phyloP scores from a whole-genome alignment of 2,888 invertebrate genomes.

The Drosophila setosimentum region DNA sequence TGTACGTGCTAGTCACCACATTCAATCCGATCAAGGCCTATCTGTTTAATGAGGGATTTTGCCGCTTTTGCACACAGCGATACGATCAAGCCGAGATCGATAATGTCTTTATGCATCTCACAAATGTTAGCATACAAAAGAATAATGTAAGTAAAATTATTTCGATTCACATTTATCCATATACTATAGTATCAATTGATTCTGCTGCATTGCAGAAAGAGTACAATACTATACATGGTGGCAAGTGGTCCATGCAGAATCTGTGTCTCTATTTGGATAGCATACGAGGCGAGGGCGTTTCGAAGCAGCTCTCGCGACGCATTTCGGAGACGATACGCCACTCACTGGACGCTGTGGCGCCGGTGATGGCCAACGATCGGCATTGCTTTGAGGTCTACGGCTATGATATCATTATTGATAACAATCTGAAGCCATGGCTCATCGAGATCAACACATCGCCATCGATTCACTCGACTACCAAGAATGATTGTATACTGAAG shows the following conservation, averaged over 20 bases:
- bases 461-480: slow-evolving; percentile 96
- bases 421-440: slow-evolving; percentile 96
- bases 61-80: slow-evolving; percentile 98
- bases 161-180: background rate
- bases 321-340: slow-evolving; percentile 96
- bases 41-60: slow-evolving; percentile 96
- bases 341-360: slow-evolving; percentile 96
- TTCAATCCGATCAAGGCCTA: slow-evolving; percentile 97
- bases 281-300: slow-evolving; percentile 94
- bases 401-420: slow-evolving; percentile 97
- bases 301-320: slow-evolving; percentile 94
- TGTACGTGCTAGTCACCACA: slow-evolving; percentile 96
- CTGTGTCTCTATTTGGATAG: slow-evolving; percentile 95
- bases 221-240: slow-evolving; percentile 97
- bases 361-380: slow-evolving; percentile 96
- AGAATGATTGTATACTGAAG: slow-evolving; percentile 96
- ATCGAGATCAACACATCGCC: slow-evolving; percentile 98
- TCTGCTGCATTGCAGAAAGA: slow-evolving; percentile 87
- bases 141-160: slow-evolving; percentile 88
- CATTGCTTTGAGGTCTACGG: slow-evolving; percentile 94
- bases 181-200: background rate
- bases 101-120: slow-evolving; percentile 97
- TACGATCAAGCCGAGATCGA: slow-evolving; percentile 95
- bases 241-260: slow-evolving; percentile 97
- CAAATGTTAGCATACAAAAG: slow-evolving; percentile 99